Percentiles rank a stretch among this genome's conserved stretches.
Evolutionary conservation across 2,888 invertebrate species (phyloP).

Genomic region (Escarpia spicata): DNA sequence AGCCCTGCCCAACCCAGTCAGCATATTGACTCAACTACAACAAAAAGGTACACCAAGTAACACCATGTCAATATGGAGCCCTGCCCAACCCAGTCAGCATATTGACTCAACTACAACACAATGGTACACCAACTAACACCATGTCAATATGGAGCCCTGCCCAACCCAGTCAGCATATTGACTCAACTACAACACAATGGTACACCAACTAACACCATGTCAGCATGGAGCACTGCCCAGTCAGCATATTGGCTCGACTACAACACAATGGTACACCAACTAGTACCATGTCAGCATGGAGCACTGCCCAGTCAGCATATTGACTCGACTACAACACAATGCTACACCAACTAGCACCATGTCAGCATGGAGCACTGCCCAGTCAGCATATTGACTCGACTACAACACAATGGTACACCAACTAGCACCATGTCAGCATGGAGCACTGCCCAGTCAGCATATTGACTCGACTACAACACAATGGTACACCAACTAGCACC

Average conservation of each 20-base stretch:
- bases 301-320: constrained; percentile 48
- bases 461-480: constrained; percentile 50
- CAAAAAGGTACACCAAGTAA: not conserved
- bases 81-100: constrained; percentile 48
- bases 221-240: constrained; percentile 61
- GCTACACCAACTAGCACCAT: too few relatives aligned
- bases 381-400: constrained; percentile 52
- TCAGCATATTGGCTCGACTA: constrained; percentile 54
- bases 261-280: constrained; percentile 18
- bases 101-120: constrained; percentile 50
- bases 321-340: constrained; percentile 47
- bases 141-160: too few relatives aligned
- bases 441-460: constrained; percentile 45
- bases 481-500: too few relatives aligned
- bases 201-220: constrained; percentile 58
- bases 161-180: constrained; percentile 53
- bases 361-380: constrained; percentile 34
- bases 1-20: constrained; percentile 53
- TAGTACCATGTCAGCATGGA: too few relatives aligned
- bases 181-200: constrained; percentile 45
- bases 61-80: too few relatives aligned
- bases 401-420: constrained; percentile 36
- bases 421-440: too few relatives aligned
- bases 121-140: too few relatives aligned
- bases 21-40: constrained; percentile 54